Evolutionary conservation across 2,888 invertebrate species (phyloP).

Genomic region (Antheraea yamamai): DNA sequence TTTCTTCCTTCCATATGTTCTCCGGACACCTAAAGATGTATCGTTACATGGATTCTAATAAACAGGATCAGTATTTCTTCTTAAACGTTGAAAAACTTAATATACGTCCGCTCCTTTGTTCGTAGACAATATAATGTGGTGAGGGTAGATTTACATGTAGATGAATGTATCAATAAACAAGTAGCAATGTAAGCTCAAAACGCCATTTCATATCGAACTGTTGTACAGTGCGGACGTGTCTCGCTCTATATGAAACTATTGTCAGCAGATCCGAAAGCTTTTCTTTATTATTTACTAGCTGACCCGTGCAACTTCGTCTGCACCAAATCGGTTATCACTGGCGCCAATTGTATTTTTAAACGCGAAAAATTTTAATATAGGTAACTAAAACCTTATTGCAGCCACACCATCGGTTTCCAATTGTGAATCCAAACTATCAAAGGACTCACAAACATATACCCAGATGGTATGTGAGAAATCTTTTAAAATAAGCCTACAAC

Average conservation of each 20-base stretch:
- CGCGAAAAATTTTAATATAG: no score
- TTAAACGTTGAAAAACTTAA: neutral
- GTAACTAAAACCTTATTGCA: no score
- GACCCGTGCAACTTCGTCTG: no score
- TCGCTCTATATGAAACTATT: neutral
- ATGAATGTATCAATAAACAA: neutral
- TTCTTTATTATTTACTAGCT: no score
- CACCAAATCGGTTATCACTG: no score
- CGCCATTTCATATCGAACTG: neutral
- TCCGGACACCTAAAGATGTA: slow-evolving; percentile 18
- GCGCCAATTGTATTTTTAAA: no score
- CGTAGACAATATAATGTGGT: neutral
- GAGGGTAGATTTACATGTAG: neutral
- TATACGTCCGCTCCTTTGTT: neutral
- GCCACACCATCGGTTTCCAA: no score
- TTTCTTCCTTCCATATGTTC: slow-evolving; percentile 12
- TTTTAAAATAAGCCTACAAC: no score
- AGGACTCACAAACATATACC: no score
- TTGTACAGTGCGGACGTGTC: neutral
- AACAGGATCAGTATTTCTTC: slow-evolving; percentile 6
- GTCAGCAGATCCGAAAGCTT: no score
- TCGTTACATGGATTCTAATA: slow-evolving; percentile 7
- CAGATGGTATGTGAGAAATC: no score
- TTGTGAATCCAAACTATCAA: no score
- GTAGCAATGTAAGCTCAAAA: neutral